Base-by-base conservation (phyloP, 2,113 vertebrate species). In the Plotosus lineatus region DNA sequence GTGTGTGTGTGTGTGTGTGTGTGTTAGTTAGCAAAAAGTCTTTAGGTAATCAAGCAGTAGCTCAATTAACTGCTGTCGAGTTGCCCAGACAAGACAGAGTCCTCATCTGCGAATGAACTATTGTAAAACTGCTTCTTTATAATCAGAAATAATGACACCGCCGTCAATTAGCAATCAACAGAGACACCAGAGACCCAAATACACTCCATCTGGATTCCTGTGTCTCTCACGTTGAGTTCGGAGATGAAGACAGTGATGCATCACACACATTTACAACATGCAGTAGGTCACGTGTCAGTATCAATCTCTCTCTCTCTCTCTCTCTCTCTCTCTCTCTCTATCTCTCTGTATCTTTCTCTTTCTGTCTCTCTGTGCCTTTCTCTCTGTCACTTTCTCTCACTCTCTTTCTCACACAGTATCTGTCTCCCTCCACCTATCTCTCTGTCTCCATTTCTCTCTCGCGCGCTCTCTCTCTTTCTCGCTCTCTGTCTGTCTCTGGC, bases 1-100 rank as follows among this genome's bases (percentile, higher is more conserved):
- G n/a, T n/a, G 33, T 79, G 36, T 55, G 33, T 38, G 33, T 79
- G 77, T 68, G n/a, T n/a, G 33, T 79, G 36, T 55, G 33, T 38
- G 33, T 79, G 77, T 68, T 23, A 26, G 10, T 53, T 1, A 6
- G 26, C 15, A 21, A 42, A n/a, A 56, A 40, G 76, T 65, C 44
- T 50, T 66, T 78, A 51, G n/a, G 28, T 51, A 78, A 78, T 78
- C 76, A 78, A 63, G 46, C 76, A n/a, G 36, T 38, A 33, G 58
- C 60, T 78, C 60, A 50, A 38, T 78, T 78, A 66, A 11, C n/a
- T 40, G 44, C 61, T 73, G 33, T 65, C 51, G 76, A 77, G 53
- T 50, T 36, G 31, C 58, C 11, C 33, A 78, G 44, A 26, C 56
- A 77, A 14, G n/a, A 78, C 1, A 8, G 46, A 19, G 36, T 23